Evolutionary conservation across 2,113 vertebrate species (phyloP).

Genomic region (cat (Felis catus)): F.catus_Fca126_mat1.0 CM031413.1:162280501-162281000

Average conservation of each 20-base stretch:
- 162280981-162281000: constrained; percentile 80
- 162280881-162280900: accelerated
- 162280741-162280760: constrained; percentile 50
- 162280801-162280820: constrained; percentile 82
- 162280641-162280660: background rate
- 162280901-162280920: background rate
- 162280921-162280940: constrained; percentile 75
- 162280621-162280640: constrained; percentile 67
- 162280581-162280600: constrained; percentile 75
- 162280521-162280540: constrained; percentile 67
- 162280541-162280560: constrained; percentile 62
- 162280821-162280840: constrained; percentile 76
- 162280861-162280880: background rate
- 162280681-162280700: constrained; percentile 75
- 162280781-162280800: constrained; percentile 79
- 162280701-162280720: constrained; percentile 64
- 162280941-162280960: constrained; percentile 82
- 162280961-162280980: constrained; percentile 80
- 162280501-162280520: constrained; percentile 79
- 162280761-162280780: constrained; percentile 73
- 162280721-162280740: constrained; percentile 73
- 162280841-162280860: constrained; percentile 8
- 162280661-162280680: constrained; percentile 16
- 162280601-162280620: constrained; percentile 75
- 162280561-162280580: constrained; percentile 74